A percentile compares a stretch with the other conserved stretches of the same genome.
These are phyloP conservation scores for Eutrigla gurnardus DNA, from an alignment of 2,797 vertebrate species.

Conservation along the genomic window DNA sequence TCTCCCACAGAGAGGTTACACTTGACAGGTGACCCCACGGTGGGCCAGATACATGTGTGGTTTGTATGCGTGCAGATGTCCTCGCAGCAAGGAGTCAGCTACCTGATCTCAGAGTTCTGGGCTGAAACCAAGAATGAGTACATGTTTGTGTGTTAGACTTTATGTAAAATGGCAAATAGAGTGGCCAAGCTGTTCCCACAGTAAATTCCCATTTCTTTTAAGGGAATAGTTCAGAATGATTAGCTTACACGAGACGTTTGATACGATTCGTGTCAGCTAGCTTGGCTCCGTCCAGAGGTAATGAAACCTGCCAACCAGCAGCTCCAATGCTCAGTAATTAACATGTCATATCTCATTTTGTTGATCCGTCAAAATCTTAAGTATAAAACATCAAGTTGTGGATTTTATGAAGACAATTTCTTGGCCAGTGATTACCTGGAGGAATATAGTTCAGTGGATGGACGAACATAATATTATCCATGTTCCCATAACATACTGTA, in stretches of 20 bases:
- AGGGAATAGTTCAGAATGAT: neutral
- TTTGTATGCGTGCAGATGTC: conserved; percentile 36
- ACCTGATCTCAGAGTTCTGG: conserved; percentile 35
- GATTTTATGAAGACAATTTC: neutral
- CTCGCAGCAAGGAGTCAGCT: conserved; percentile 28
- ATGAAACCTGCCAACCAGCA: neutral
- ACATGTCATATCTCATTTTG: neutral
- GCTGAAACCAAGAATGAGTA: conserved; percentile 6
- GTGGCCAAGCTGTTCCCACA: neutral
- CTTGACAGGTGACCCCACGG: conserved; percentile 44
- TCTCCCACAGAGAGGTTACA: conserved; percentile 63
- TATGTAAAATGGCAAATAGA: neutral
- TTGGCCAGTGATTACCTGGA: neutral
- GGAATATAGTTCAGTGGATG: neutral
- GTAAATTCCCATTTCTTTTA: neutral
- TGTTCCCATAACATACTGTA: neutral
- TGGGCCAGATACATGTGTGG: conserved; percentile 52
- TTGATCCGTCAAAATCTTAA: neutral
- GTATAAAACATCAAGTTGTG: neutral
- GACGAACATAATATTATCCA: neutral
- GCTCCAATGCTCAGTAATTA: neutral
- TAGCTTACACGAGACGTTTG: too few relatives aligned
- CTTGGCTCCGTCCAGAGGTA: neutral
- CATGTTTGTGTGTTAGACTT: neutral
- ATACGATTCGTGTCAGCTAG: too few relatives aligned